A percentile compares a stretch with the other conserved stretches of the same genome.
These are phyloP conservation scores for Myrmecobius fasciatus DNA, from an alignment of 2,113 vertebrate genomes.

Conservation along the genomic window DNA sequence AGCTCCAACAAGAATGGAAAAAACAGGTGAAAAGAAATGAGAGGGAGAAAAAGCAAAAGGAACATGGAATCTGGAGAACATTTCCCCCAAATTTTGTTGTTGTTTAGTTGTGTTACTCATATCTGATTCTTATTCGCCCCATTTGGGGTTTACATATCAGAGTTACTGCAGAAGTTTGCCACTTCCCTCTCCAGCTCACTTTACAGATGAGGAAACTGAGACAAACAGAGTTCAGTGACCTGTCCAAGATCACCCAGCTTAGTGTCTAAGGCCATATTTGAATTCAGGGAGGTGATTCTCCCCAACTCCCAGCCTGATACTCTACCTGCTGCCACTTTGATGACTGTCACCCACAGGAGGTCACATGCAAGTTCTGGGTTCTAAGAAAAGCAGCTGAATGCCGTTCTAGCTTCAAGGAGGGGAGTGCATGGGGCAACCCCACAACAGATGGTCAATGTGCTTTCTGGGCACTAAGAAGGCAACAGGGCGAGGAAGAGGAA, in stretches of 20 bases:
- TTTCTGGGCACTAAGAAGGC: conserved; percentile 33
- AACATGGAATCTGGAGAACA: conserved; percentile 17
- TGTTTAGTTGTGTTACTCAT: not conserved
- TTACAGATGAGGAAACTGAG: not conserved
- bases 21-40: conserved; percentile 32
- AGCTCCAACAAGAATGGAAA: conserved; percentile 25
- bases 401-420: conserved; percentile 28
- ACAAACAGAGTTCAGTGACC: not conserved
- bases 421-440: not conserved
- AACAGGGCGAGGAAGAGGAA: not conserved
- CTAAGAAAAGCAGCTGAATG: conserved; percentile 25
- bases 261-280: not conserved
- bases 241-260: not conserved
- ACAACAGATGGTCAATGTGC: not conserved
- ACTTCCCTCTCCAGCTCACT: not conserved
- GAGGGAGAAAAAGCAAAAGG: conserved; percentile 35
- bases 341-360: conserved; percentile 13
- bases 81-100: not conserved
- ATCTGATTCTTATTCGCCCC: not conserved
- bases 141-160: not conserved
- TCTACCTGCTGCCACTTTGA: not conserved
- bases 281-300: not conserved
- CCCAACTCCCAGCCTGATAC: no score
- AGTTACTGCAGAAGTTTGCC: not conserved
- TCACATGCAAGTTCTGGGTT: conserved; percentile 17